phyloP scores from a whole-genome alignment of 2,113 vertebrate species.

The Pristiophorus japonicus region DNA sequence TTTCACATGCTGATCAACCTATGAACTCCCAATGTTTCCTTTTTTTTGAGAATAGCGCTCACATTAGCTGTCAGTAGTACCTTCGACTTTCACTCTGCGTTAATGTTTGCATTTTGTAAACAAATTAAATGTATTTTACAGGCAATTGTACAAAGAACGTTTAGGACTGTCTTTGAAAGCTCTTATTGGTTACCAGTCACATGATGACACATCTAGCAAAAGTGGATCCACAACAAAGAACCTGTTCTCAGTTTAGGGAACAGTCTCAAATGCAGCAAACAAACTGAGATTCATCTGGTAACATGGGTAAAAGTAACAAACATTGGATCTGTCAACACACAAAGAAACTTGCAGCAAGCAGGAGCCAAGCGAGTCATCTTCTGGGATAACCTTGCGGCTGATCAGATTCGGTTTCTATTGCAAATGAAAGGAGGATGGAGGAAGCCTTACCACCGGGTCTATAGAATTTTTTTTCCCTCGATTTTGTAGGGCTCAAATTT shows the following conservation, averaged over 20 bases:
- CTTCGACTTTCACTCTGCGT: neutral
- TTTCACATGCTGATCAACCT: neutral
- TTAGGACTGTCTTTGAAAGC: slow-evolving; percentile 61
- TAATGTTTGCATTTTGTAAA: neutral
- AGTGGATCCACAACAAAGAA: slow-evolving; percentile 74
- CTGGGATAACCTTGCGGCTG: slow-evolving; percentile 51
- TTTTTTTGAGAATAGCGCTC: neutral
- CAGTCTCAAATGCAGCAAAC: slow-evolving; percentile 8
- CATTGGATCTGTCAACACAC: slow-evolving; percentile 54
- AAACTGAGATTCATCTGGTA: slow-evolving; percentile 23
- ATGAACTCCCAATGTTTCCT: neutral
- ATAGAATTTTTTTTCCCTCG: neutral
- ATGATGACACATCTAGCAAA: slow-evolving; percentile 75
- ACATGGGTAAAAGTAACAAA: neutral
- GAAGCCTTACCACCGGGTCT: neutral
- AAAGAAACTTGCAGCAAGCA: slow-evolving; percentile 11
- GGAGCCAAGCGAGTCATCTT: neutral
- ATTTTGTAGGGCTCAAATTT: slow-evolving; percentile 22
- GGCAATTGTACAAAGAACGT: slow-evolving; percentile 67
- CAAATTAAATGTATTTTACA: slow-evolving; percentile 41
- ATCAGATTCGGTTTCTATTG: slow-evolving; percentile 54
- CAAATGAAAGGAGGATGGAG: slow-evolving; percentile 10
- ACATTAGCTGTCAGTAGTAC: neutral
- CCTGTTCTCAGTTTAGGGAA: slow-evolving; percentile 66
- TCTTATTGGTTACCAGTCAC: slow-evolving; percentile 69